phyloP scores from a whole-genome alignment of 1,140 invertebrate genomes.

The Hycleus cichorii region DNA sequence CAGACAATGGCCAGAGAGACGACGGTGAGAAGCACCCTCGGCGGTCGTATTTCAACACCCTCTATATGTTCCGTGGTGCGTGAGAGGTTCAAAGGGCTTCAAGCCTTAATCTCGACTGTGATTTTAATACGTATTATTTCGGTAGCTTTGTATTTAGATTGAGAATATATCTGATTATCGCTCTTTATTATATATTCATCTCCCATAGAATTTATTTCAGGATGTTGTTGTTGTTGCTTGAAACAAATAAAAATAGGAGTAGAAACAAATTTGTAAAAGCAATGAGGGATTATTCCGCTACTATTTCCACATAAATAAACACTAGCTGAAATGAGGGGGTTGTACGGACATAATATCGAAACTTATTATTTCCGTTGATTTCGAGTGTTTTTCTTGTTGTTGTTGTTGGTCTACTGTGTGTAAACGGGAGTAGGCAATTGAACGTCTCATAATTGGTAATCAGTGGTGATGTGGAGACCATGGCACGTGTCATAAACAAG shows the following conservation, averaged over 20 bases:
- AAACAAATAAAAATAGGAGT: too few relatives aligned
- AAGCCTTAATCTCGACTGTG: constrained; percentile 33
- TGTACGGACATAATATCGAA: too few relatives aligned
- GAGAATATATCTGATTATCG: constrained; percentile 36
- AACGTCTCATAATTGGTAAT: constrained; percentile 35
- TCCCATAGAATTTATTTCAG: too few relatives aligned
- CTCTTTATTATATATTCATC: neutral
- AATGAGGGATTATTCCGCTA: neutral
- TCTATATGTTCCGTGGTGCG: constrained; percentile 26
- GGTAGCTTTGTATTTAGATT: constrained; percentile 32
- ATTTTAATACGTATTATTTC: constrained; percentile 41
- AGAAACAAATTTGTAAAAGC: too few relatives aligned
- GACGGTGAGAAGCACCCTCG: constrained; percentile 17
- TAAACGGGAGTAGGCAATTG: constrained; percentile 26
- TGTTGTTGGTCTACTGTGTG: neutral
- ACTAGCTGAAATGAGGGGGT: neutral
- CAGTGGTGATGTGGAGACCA: constrained; percentile 25
- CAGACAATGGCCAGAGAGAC: constrained; percentile 22
- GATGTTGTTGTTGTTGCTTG: too few relatives aligned
- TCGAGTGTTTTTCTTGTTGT: neutral
- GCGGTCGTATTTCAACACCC: constrained; percentile 29
- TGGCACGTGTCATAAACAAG: constrained; percentile 32
- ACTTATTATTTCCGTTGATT: too few relatives aligned
- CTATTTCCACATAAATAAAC: constrained; percentile 8
- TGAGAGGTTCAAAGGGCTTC: constrained; percentile 37